These are phyloP conservation scores for Idaea straminata DNA, from an alignment of 2,888 invertebrate species.

Conservation along the genomic window DNA sequence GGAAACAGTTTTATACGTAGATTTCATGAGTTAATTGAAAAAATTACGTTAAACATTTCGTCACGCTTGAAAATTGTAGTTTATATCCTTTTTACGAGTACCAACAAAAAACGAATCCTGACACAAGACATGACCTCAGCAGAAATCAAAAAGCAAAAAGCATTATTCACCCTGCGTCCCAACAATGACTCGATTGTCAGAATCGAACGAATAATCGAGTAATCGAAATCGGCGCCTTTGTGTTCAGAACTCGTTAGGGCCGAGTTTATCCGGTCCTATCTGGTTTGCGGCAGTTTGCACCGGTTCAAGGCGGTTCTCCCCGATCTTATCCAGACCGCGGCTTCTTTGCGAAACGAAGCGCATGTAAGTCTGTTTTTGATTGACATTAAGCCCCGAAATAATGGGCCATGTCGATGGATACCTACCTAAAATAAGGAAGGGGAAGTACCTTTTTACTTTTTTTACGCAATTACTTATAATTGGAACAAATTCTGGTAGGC, in stretches of 20 bases:
- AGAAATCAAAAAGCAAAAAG: slow-evolving; percentile 9
- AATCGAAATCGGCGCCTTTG: slow-evolving; percentile 47
- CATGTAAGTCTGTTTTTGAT: slow-evolving; percentile 55
- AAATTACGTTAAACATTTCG: too few species aligned
- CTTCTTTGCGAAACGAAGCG: slow-evolving; percentile 42
- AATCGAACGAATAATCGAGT: slow-evolving; percentile 51
- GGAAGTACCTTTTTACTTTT: slow-evolving; percentile 2
- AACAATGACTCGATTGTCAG: slow-evolving; percentile 51
- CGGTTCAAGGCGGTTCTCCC: slow-evolving; percentile 22
- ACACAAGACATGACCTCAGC: slow-evolving; percentile 10
- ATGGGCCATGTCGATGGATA: slow-evolving; percentile 41
- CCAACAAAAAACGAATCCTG: not conserved
- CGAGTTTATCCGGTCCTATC: slow-evolving; percentile 48
- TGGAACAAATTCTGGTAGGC: not conserved
- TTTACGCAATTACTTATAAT: not conserved
- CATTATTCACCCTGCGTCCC: slow-evolving; percentile 21
- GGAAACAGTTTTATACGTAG: not conserved
- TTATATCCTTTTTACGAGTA: too few species aligned
- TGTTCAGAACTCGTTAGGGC: slow-evolving; percentile 47
- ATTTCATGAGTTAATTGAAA: not conserved
- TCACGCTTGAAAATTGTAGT: too few species aligned
- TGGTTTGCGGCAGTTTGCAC: slow-evolving; percentile 40
- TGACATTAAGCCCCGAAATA: slow-evolving; percentile 61
- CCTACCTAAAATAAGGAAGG: slow-evolving; percentile 24
- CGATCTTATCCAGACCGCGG: slow-evolving; percentile 34